These are phyloP conservation scores for Melipona beecheii DNA, from an alignment of 2,888 invertebrate species.

Conservation along the genomic window DNA sequence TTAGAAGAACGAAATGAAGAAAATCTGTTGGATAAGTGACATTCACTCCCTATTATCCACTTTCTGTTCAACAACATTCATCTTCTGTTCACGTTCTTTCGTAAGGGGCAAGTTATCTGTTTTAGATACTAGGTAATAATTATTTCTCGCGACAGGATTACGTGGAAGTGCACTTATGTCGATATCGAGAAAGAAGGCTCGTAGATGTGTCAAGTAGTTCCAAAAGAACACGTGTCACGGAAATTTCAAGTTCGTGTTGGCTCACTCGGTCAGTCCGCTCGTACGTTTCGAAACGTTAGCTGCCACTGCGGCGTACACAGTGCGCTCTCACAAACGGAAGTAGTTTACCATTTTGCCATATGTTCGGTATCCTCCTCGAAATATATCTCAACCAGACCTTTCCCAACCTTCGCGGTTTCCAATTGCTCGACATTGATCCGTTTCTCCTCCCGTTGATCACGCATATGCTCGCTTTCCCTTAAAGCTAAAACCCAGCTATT, in stretches of 20 bases:
- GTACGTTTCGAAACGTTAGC: slow-evolving; percentile 7
- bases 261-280: neutral
- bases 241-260: slow-evolving; percentile 45
- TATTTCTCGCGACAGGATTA: slow-evolving; percentile 39
- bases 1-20: neutral
- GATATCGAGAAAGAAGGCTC: neutral
- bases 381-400: slow-evolving; percentile 64
- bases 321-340: slow-evolving; percentile 69
- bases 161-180: slow-evolving; percentile 13
- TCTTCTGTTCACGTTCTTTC: no score
- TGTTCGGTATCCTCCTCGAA: slow-evolving; percentile 69
- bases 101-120: no score
- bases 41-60: neutral
- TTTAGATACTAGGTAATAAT: neutral
- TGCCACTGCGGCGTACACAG: slow-evolving; percentile 24
- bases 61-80: no score
- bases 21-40: neutral
- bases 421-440: slow-evolving; percentile 62
- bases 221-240: slow-evolving; percentile 8
- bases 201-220: neutral
- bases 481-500: neutral
- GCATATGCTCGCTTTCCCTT: slow-evolving; percentile 43
- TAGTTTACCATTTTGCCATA: slow-evolving; percentile 75
- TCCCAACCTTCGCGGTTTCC: slow-evolving; percentile 61
- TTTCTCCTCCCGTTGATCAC: slow-evolving; percentile 41